Evolutionary conservation across 2,888 invertebrate species (phyloP), one percentile per base, ranked within the genome.

Genomic region (Tachystola acroxantha): DNA sequence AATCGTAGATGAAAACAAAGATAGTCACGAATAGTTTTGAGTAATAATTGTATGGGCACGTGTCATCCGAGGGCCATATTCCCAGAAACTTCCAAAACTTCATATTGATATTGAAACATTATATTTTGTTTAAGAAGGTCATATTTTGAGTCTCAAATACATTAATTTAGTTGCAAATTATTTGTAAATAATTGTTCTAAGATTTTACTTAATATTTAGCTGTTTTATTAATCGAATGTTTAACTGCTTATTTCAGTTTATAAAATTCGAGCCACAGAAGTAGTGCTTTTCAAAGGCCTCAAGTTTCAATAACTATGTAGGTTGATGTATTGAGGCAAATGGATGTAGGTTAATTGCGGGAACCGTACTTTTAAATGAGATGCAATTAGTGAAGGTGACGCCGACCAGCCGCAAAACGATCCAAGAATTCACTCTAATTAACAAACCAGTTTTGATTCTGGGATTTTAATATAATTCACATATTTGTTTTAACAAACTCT

Each of bases 301-400:
- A 24, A 24, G 24, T 24, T 24, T 24, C 10, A 16, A 28, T 27
- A 11, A 22, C 14, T 38, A 26, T 14, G 10, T 19, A 34, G 16
- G 24, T 29, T 6, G 24, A 13, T 29, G 10, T 33, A 32, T 30
- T 7, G 11, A 32, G n/a, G 20, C 41, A 43, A 57, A 53, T 58
- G 62, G 47, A 76, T 74, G 57, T 70, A 49, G 75, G 71, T 72
- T 74, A 74, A 75, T 73, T 72, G 74, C 62, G 38, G 57, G 57
- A 55, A 54, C 53, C 41, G 61, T 44, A 53, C 46, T 55, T 68
- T 72, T 65, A 66, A 72, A 74, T 69, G 71, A 71, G 69, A 58
- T 57, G 74, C 74, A 75, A 75, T 75, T 76, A 75, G 67, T 58
- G 57, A 48, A 64, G 63, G 61, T 64, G 58, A 57, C 61, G 47